Evolutionary conservation across 2,888 invertebrate genomes (phyloP), one percentile per base, ranked within the genome.

Genomic region (Chrysotoxum bicinctum): DNA sequence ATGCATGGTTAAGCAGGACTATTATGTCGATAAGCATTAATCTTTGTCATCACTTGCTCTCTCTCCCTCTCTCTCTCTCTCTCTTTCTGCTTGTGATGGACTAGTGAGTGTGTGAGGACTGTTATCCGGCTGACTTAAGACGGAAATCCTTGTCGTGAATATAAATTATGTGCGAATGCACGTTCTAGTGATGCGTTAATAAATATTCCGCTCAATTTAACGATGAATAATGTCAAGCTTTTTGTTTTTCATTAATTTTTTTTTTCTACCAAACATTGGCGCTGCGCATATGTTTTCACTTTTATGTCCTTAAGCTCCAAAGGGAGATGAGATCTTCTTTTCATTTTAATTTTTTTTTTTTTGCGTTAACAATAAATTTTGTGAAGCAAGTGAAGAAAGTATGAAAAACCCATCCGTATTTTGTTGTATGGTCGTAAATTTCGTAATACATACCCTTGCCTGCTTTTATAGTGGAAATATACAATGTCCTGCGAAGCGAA

Each of bases 141-240:
- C 52, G 64, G 40, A 78, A 40, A 40, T 84, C 70, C 69, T 84
- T 84, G 79, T 37, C 43, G 52, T 26, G 60, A 78, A 66, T 66
- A 50, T 52, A 75, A 78, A 83, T 83, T 83, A 83, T 74, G 78
- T 83, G 83, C 74, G 74, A 83, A 70, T 69, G 62, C 74, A 83
- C 74, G 83, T 83, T 78, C 74, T 70, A 50, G 48, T 76, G 70
- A 58, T 70, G 48, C 37, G 52, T 37, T 75, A 35, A 50, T 66
- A 66, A 66, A 66, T 66, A 66, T 66, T 66, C 66, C 50, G 21
- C 66, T 66, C 35, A 66, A 66, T 66, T 66, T 50, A 66, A 66
- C 50, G 21, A 66, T 66, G 50, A 66, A 66, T 64, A 45, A 64
- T 64, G 30, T 50, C 48, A 50, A 35, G 10, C 32, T 50, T 48